Percentiles rank a stretch among this genome's conserved stretches.
Evolutionary conservation across 2,113 vertebrate species (phyloP).

Genomic region (Alectura lathami): DNA sequence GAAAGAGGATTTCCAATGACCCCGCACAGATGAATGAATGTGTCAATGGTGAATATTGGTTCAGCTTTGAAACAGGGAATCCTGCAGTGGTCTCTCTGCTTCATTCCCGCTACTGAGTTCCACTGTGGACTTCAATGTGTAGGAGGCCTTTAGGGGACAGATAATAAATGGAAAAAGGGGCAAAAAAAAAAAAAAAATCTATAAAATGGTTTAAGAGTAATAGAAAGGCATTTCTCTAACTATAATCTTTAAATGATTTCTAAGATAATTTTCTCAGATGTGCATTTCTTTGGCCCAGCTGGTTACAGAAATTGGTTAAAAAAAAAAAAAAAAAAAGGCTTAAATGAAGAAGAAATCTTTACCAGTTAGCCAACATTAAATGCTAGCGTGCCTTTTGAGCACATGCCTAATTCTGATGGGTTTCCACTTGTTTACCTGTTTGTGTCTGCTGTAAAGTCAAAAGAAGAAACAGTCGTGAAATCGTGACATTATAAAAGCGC

Average conservation of each 20-base stretch:
- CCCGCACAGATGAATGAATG: slow-evolving; percentile 83
- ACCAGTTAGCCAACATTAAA: slow-evolving; percentile 11
- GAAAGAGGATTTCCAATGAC: slow-evolving; percentile 84
- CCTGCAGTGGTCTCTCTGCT: slow-evolving; percentile 78
- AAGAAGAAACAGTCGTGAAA: background rate
- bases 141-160: slow-evolving; percentile 72
- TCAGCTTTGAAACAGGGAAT: slow-evolving; percentile 82
- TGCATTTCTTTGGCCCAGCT: background rate
- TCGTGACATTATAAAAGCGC: background rate
- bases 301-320: background rate
- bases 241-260: slow-evolving; percentile 61
- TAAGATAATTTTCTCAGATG: slow-evolving; percentile 23
- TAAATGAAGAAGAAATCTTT: background rate
- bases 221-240: slow-evolving; percentile 10
- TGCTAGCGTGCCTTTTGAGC: slow-evolving; percentile 12
- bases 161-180: slow-evolving; percentile 37
- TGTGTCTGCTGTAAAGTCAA: background rate
- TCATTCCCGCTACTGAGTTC: slow-evolving; percentile 65
- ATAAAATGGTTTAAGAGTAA: slow-evolving; percentile 52
- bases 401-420: background rate
- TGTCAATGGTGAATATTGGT: slow-evolving; percentile 85
- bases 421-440: background rate
- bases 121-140: slow-evolving; percentile 67
- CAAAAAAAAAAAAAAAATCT: background rate
- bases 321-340: background rate